Conservation (phyloP, 2,113 vertebrate genomes). For the Arenaria interpres region DNA sequence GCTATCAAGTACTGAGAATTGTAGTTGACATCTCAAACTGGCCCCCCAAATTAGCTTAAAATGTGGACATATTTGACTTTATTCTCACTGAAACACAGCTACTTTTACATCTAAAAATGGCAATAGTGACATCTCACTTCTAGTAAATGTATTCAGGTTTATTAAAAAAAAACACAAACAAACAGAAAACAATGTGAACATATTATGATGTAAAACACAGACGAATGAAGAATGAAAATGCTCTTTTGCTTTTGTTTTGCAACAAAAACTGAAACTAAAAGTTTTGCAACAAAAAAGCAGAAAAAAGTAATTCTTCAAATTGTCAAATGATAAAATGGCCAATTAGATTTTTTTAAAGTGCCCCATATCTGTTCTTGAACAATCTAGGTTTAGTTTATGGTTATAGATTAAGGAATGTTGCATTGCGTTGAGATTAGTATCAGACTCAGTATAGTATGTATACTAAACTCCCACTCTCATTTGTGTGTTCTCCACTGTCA, state of each 20-base stretch:
- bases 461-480: background rate
- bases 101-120: background rate
- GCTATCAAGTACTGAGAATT: background rate
- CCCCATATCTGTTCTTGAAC: background rate
- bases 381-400: background rate
- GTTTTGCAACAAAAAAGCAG: background rate
- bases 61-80: background rate
- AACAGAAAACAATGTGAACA: background rate
- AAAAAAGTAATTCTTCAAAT: background rate
- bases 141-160: background rate
- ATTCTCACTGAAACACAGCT: background rate
- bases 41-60: background rate
- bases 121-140: background rate
- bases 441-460: background rate
- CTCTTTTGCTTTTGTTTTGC: background rate
- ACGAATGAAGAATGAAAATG: background rate
- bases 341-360: background rate
- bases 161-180: background rate
- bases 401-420: background rate
- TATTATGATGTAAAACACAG: background rate
- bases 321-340: background rate
- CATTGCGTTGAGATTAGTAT: background rate
- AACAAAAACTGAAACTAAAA: background rate
- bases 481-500: background rate
- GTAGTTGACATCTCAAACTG: background rate